Conservation (phyloP, 2,113 vertebrate species). For the Propithecus coquereli region DNA sequence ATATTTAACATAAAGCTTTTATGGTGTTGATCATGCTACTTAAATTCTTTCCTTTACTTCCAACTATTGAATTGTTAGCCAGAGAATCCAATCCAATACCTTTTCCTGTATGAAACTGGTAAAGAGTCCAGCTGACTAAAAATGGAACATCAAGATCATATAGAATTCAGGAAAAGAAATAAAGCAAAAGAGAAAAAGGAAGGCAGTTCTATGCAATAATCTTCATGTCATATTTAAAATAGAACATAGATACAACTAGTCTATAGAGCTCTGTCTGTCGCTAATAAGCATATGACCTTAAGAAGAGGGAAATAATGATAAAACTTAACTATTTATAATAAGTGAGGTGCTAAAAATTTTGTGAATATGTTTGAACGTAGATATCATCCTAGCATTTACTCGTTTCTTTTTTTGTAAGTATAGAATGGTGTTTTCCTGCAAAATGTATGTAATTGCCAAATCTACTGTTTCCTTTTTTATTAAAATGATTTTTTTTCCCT, state of each 20-base stretch:
- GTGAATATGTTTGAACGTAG: not conserved
- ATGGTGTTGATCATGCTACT: not conserved
- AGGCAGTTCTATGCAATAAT: not conserved
- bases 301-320: not conserved
- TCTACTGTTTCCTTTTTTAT: not conserved
- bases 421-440: not conserved
- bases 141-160: not conserved
- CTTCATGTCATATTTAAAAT: not conserved
- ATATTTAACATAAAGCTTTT: not conserved
- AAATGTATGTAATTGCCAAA: not conserved
- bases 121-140: not conserved
- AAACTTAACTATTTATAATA: not conserved
- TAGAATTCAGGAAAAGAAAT: not conserved
- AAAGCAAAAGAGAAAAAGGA: not conserved
- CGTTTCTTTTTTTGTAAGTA: not conserved
- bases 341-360: not conserved
- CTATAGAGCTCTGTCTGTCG: not conserved
- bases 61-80: not conserved
- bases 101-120: not conserved
- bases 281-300: not conserved
- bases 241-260: not conserved
- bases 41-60: not conserved
- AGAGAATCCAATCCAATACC: not conserved
- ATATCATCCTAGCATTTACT: not conserved
- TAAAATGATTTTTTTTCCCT: slow-evolving; percentile 10